Conservation (phyloP, 2,113 vertebrate genomes). For the Mormyrus lacerda region DNA sequence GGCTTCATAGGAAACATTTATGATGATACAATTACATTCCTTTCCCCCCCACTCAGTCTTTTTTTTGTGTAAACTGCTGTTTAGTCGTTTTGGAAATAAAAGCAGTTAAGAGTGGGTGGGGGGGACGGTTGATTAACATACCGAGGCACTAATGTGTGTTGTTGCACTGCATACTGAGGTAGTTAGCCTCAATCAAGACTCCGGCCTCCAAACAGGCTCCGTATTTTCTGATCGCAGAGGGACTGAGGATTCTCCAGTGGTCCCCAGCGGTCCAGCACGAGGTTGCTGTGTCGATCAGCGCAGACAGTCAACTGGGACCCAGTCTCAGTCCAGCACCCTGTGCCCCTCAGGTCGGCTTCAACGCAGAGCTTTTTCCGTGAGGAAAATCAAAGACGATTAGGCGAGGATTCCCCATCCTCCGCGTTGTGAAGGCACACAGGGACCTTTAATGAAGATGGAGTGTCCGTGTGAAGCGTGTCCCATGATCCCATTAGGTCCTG, state of each 20-base stretch:
- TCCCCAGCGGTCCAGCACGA: neutral
- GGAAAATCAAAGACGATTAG: neutral
- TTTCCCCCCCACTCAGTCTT: conserved; percentile 28
- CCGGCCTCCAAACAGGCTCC: neutral
- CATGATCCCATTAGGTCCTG: neutral
- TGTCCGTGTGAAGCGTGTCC: neutral
- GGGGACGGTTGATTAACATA: conserved; percentile 51
- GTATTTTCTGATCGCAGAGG: neutral
- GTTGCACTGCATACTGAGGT: conserved; percentile 56
- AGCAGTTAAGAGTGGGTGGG: conserved; percentile 32
- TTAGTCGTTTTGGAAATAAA: conserved; percentile 30
- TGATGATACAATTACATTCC: conserved; percentile 49
- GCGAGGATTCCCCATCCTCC: neutral
- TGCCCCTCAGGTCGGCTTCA: neutral
- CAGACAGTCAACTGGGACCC: neutral
- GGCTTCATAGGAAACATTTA: conserved; percentile 39
- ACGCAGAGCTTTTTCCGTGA: neutral
- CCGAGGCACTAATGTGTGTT: conserved; percentile 36
- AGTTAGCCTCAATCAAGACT: conserved; percentile 53
- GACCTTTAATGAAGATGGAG: neutral
- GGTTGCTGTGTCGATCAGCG: neutral
- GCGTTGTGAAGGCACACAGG: neutral
- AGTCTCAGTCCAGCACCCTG: neutral
- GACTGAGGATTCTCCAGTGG: neutral
- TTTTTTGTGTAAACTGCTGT: conserved; percentile 23